Evolutionary conservation across 2,113 vertebrate species (phyloP), one percentile per base, ranked within the genome.

Genomic region (Xiphophorus hellerii): DNA sequence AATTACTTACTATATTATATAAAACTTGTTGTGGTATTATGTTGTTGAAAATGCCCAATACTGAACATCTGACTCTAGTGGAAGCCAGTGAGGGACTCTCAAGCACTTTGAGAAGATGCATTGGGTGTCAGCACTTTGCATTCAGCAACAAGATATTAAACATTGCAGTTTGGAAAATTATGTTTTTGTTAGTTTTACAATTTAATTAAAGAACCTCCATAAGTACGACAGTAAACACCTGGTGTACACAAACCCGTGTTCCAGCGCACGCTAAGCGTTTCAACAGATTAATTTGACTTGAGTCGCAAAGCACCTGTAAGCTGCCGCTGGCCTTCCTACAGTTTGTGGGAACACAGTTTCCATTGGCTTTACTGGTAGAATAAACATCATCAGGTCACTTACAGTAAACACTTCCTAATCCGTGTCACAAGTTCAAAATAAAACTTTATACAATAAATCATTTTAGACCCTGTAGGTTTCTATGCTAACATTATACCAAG

Each of bases 201-300:
- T 58, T 58, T 66, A 63, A 60, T n/a, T 22, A 66, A 74, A 44
- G 60, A 67, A 25, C 54, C 70, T 69, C 42, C 27, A 35, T 70
- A 73, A 17, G 63, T 79, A 17, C 11, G 39, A 27, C 64, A 70
- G 44, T 74, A 65, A 80, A 78, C 76, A 87, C 80, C 72, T 76
- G 71, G 29, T 81, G 66, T 69, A 73, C 71, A 85, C 76, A 81
- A 79, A 82, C 61, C 22, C 63, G 73, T 79, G 86, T 73, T 67
- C 76, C 35, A 61, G 62, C 85, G 62, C 51, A 73, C 73, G 82
- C 80, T 71, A 81, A 92, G 80, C 85, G 65, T 66, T 74, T 87
- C 92, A 92, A 90, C 76, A 77, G 93, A 91, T 94, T 93, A 94
- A 67, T 73, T 81, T 85, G 90, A 86, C 87, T 92, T 91, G 87